Evolutionary conservation across 2,888 invertebrate species (phyloP).

Genomic region (Meta bourneti): DNA sequence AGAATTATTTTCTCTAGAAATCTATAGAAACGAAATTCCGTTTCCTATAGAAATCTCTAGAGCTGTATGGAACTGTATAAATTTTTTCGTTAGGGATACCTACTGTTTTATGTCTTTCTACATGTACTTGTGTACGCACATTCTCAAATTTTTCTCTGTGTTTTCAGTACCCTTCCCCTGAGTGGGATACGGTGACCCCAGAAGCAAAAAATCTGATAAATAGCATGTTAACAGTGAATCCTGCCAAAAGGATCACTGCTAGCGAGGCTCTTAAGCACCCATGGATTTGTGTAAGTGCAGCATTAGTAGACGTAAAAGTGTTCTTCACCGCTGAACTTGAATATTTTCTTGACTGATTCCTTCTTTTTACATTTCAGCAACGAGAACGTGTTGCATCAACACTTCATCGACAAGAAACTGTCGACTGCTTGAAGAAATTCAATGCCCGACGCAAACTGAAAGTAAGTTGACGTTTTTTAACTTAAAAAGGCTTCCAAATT

Average conservation of each 20-base stretch:
- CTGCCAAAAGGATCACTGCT: slow-evolving; percentile 98
- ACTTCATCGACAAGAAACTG: slow-evolving; percentile 99
- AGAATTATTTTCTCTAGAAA: not conserved
- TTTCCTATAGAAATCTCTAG: too few species aligned
- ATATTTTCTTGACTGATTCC: not conserved
- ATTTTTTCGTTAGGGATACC: too few species aligned
- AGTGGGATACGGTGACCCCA: slow-evolving; percentile 99
- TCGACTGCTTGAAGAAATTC: slow-evolving; percentile 99
- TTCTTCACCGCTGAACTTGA: not conserved
- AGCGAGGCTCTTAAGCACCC: slow-evolving; percentile 99
- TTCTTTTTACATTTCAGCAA: slow-evolving; percentile 83
- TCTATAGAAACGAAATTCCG: not conserved
- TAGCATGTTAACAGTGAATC: slow-evolving; percentile 99
- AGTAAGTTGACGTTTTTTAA: slow-evolving; percentile 15
- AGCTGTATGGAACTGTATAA: not conserved
- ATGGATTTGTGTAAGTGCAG: slow-evolving; percentile 91
- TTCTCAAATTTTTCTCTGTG: not conserved
- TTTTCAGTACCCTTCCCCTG: slow-evolving; percentile 96
- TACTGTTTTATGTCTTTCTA: not conserved
- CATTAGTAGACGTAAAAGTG: not conserved
- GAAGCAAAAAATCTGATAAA: slow-evolving; percentile 99
- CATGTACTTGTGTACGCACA: not conserved
- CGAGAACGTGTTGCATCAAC: slow-evolving; percentile 99
- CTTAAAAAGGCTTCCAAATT: not conserved
- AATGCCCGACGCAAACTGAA: slow-evolving; percentile 99